These are phyloP conservation scores for Barnardius zonarius DNA, from an alignment of 2,113 vertebrate species.

Conservation along the genomic window DNA sequence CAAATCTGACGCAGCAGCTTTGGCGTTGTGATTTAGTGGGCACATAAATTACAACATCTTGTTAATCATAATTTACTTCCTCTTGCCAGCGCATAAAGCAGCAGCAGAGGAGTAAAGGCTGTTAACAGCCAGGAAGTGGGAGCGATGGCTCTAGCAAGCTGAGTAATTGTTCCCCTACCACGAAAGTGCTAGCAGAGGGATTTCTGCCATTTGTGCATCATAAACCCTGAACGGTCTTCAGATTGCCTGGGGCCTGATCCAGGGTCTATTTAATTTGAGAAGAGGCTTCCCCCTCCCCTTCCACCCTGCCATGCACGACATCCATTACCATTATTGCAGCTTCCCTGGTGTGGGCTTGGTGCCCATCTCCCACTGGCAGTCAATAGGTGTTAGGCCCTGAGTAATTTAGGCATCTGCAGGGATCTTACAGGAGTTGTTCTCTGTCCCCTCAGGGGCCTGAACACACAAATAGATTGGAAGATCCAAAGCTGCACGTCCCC, in stretches of 20 bases:
- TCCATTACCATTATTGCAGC: rapidly evolving
- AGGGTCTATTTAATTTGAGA: not conserved
- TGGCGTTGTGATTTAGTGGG: conserved; percentile 18
- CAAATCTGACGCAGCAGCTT: conserved; percentile 6
- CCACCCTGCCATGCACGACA: rapidly evolving
- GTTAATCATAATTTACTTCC: conserved; percentile 50
- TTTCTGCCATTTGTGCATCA: not conserved
- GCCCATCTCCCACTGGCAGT: not conserved
- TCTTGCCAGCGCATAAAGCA: not conserved
- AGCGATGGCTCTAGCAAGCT: conserved; percentile 7
- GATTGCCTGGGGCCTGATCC: not conserved
- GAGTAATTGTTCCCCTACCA: not conserved
- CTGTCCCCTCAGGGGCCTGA: not conserved
- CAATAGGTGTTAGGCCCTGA: not conserved
- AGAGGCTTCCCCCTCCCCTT: not conserved
- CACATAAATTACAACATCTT: conserved; percentile 22
- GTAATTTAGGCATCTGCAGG: not conserved
- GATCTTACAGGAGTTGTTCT: not conserved
- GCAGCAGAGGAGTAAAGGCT: not conserved
- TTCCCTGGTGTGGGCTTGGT: rapidly evolving
- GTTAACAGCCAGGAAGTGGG: not conserved
- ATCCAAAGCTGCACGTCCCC: not conserved
- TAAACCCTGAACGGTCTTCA: not conserved
- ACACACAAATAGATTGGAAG: not conserved
- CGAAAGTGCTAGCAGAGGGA: not conserved